A percentile compares a stretch with the other conserved stretches of the same genome.
These are phyloP conservation scores for Neogale vison DNA, from an alignment of 2,113 vertebrate species.

Conservation along the genomic window DNA sequence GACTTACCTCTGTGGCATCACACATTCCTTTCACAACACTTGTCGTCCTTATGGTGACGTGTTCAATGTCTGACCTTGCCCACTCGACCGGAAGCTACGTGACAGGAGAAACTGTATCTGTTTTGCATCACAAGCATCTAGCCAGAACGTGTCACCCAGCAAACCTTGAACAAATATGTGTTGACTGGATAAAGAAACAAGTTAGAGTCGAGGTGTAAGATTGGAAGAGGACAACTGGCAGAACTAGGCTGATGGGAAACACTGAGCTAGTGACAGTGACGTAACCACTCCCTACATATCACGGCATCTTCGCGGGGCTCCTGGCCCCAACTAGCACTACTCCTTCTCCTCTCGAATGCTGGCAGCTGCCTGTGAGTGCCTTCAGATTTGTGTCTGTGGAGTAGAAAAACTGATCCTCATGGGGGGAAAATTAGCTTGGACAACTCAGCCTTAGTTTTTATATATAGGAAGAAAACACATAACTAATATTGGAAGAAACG, in stretches of 20 bases:
- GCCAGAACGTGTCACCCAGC: neutral
- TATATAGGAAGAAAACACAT: neutral
- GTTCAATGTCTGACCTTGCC: neutral
- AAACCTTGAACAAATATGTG: neutral
- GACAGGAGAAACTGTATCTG: neutral
- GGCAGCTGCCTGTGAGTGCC: neutral
- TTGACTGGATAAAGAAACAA: neutral
- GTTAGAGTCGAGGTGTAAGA: neutral
- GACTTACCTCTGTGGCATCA: too few species aligned
- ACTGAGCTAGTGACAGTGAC: neutral
- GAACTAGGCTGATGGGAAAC: neutral
- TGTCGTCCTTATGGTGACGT: neutral
- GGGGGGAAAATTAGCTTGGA: neutral
- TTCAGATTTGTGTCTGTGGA: neutral
- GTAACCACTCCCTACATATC: rapidly evolving
- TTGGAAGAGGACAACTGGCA: neutral
- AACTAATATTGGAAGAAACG: neutral
- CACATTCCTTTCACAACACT: neutral
- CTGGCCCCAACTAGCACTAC: rapidly evolving
- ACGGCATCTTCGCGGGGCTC: rapidly evolving
- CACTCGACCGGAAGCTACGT: rapidly evolving
- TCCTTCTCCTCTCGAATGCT: neutral
- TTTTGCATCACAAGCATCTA: neutral
- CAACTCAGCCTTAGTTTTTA: neutral
- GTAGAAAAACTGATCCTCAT: neutral